Conservation (phyloP, 2,113 vertebrate genomes). For the Xyrauchen texanus region DNA sequence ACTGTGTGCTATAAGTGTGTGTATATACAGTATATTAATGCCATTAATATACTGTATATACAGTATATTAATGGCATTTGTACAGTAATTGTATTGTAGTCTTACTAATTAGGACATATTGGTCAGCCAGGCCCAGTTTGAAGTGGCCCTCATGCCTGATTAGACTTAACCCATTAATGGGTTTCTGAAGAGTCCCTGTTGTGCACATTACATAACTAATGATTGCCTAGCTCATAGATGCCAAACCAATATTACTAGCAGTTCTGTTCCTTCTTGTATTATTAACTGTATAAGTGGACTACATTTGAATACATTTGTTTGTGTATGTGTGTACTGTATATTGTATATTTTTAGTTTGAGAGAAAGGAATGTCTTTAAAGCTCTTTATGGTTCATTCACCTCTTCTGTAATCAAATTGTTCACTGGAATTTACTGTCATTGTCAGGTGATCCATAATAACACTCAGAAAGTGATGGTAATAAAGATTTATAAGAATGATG, state of each 20-base stretch:
- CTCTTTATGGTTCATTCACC: neutral
- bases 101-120: slow-evolving; percentile 64
- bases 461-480: slow-evolving; percentile 85
- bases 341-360: neutral
- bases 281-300: no score
- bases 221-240: neutral
- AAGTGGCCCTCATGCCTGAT: neutral
- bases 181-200: slow-evolving; percentile 32
- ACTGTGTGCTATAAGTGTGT: no score
- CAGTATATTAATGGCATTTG: no score
- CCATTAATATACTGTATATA: no score
- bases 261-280: slow-evolving; percentile 5
- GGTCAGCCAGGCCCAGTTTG: slow-evolving; percentile 43
- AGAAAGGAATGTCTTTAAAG: neutral
- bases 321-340: no score
- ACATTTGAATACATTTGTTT: no score
- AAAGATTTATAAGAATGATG: slow-evolving; percentile 88
- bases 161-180: slow-evolving; percentile 35
- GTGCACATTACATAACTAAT: slow-evolving; percentile 54
- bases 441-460: slow-evolving; percentile 77
- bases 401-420: neutral
- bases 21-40: no score
- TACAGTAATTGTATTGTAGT: neutral
- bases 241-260: neutral
- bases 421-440: neutral